These are phyloP conservation scores for Centropus bengalensis DNA, from an alignment of 2,113 vertebrate genomes.

Conservation along the genomic window DNA sequence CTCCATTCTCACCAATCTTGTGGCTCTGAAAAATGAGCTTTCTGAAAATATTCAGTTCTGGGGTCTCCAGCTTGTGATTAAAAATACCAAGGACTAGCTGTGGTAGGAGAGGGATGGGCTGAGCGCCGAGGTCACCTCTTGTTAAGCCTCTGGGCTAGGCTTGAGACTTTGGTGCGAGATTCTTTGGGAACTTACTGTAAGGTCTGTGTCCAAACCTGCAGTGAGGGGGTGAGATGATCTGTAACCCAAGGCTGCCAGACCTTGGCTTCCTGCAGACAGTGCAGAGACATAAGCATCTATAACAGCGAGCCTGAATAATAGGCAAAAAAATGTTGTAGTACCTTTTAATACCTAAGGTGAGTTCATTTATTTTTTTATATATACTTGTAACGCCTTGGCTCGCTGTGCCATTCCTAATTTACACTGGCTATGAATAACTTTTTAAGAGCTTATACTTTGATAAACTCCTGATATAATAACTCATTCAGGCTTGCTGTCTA, in stretches of 20 bases:
- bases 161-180: neutral
- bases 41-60: neutral
- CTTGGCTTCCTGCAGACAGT: neutral
- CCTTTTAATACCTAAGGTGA: neutral
- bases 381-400: neutral
- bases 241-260: neutral
- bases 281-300: neutral
- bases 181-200: accelerated
- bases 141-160: neutral
- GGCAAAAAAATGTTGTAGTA: neutral
- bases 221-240: neutral
- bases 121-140: neutral
- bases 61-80: neutral
- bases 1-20: neutral
- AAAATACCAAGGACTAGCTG: neutral
- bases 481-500: neutral
- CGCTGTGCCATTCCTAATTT: neutral
- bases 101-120: neutral
- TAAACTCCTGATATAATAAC: neutral
- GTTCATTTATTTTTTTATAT: neutral
- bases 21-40: neutral
- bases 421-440: neutral
- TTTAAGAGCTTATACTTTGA: neutral
- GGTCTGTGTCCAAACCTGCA: neutral
- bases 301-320: neutral